Conservation (phyloP, 2,113 vertebrate species). For the Hystrix cristata region DNA sequence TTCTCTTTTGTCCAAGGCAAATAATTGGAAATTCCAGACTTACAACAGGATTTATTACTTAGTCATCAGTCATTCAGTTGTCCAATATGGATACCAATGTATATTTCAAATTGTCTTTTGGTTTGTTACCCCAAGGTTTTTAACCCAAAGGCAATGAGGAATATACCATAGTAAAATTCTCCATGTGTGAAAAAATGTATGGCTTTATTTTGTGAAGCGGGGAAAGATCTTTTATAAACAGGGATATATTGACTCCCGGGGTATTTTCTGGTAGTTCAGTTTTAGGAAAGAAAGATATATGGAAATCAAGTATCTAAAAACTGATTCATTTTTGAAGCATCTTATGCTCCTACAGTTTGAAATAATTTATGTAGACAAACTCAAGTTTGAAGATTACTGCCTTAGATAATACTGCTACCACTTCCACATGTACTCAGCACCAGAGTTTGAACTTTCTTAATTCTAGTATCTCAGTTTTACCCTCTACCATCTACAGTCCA, state of each 20-base stretch:
- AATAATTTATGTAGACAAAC: background rate
- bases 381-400: background rate
- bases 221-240: slow-evolving; percentile 19
- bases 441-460: background rate
- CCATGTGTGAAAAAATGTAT: background rate
- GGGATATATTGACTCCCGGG: background rate
- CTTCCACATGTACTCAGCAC: background rate
- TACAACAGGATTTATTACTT: slow-evolving; percentile 42
- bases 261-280: background rate
- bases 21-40: slow-evolving; percentile 35
- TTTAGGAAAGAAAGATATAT: slow-evolving; percentile 36
- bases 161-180: slow-evolving; percentile 30
- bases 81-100: background rate
- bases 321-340: background rate
- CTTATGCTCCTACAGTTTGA: background rate
- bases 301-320: slow-evolving; percentile 19
- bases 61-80: slow-evolving; percentile 48
- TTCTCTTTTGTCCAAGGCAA: slow-evolving; percentile 35
- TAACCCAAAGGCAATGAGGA: background rate
- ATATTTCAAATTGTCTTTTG: slow-evolving; percentile 39
- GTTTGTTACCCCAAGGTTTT: background rate
- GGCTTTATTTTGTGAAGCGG: slow-evolving; percentile 39
- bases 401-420: background rate
- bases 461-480: background rate
- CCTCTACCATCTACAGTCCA: background rate